phyloP scores from a whole-genome alignment of 1,140 invertebrate species.

The Musca vetustissima region DNA sequence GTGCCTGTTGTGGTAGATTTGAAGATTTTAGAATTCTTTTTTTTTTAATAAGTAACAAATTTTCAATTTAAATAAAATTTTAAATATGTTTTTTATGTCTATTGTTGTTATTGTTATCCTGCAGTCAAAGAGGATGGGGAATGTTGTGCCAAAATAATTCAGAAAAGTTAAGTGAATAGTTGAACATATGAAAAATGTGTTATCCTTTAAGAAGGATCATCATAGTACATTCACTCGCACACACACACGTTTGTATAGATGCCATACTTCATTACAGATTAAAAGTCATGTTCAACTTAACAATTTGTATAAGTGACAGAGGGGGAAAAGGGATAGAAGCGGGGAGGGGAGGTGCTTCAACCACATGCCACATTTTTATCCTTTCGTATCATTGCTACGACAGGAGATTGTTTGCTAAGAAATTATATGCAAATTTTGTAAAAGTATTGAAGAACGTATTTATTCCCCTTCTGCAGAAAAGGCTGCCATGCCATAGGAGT shows the following conservation, averaged over 20 bases:
- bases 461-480: too few relatives aligned
- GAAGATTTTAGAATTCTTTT: too few relatives aligned
- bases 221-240: background rate
- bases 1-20: constrained; percentile 18
- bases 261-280: too few relatives aligned
- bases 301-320: too few relatives aligned
- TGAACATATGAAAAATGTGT: constrained; percentile 16
- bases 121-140: background rate
- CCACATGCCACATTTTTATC: too few relatives aligned
- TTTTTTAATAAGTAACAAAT: constrained; percentile 18
- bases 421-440: background rate
- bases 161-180: background rate
- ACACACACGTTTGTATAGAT: too few relatives aligned
- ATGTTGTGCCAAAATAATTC: background rate
- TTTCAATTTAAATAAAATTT: constrained; percentile 2
- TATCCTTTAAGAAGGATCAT: constrained; percentile 18
- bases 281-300: too few relatives aligned
- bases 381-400: too few relatives aligned
- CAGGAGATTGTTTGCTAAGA: background rate
- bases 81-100: background rate
- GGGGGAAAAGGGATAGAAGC: too few relatives aligned
- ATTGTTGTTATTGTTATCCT: background rate
- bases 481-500: too few relatives aligned
- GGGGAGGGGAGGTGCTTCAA: too few relatives aligned
- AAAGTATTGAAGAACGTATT: background rate